Conservation (phyloP, 2,113 vertebrate genomes). For the human region GRCh38 chr3:7520501-7521000, state of each 20-base stretch:
- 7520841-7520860: no score
- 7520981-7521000: not conserved
- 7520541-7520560: not conserved
- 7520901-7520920: not conserved
- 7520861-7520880: not conserved
- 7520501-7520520: not conserved
- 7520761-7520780: not conserved
- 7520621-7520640: not conserved
- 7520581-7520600: not conserved
- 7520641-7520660: not conserved
- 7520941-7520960: not conserved
- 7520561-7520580: not conserved
- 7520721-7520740: constrained; percentile 14
- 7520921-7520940: not conserved
- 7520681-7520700: not conserved
- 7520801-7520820: not conserved
- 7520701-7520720: not conserved
- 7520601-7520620: not conserved
- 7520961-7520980: not conserved
- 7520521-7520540: not conserved
- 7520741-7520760: constrained; percentile 43
- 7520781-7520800: not conserved
- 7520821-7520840: not conserved
- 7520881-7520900: not conserved
- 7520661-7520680: not conserved